A percentile compares a stretch with the other conserved stretches of the same genome.
These are phyloP conservation scores for Paraescarpia echinospica DNA, from an alignment of 1,140 invertebrate genomes.

Conservation along the genomic window DNA sequence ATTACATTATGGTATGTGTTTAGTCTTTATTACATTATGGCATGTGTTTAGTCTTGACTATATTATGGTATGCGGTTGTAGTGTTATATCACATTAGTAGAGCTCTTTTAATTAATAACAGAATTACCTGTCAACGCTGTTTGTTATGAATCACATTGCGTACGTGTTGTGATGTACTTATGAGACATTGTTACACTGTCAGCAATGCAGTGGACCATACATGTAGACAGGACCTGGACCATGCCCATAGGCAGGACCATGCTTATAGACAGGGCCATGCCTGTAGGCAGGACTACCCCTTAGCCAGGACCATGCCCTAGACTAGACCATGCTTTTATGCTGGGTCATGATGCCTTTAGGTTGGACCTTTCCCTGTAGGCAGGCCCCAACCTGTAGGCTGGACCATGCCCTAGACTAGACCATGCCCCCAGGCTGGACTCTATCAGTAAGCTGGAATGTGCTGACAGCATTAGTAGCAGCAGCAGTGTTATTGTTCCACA, in stretches of 20 bases:
- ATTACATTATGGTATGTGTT: not conserved
- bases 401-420: not conserved
- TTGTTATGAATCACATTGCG: too few species aligned
- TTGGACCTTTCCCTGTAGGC: too few species aligned
- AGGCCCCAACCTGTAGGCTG: not conserved
- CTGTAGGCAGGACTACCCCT: not conserved
- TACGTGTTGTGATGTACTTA: not conserved
- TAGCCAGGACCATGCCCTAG: not conserved
- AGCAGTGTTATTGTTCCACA: not conserved
- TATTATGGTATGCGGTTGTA: not conserved
- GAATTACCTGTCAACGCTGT: too few species aligned
- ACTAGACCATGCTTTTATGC: not conserved
- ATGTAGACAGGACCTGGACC: not conserved
- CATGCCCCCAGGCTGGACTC: not conserved
- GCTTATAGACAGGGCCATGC: not conserved
- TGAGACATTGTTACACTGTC: not conserved
- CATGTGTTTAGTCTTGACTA: too few species aligned
- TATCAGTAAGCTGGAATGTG: too few species aligned
- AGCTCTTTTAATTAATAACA: not conserved
- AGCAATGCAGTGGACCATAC: not conserved
- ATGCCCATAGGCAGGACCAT: not conserved
- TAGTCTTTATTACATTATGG: not conserved
- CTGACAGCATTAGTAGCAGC: not conserved
- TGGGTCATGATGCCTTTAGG: too few species aligned
- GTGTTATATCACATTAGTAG: not conserved